Conservation (phyloP, 1,140 invertebrate genomes). For the Tetraneura akinire region DNA sequence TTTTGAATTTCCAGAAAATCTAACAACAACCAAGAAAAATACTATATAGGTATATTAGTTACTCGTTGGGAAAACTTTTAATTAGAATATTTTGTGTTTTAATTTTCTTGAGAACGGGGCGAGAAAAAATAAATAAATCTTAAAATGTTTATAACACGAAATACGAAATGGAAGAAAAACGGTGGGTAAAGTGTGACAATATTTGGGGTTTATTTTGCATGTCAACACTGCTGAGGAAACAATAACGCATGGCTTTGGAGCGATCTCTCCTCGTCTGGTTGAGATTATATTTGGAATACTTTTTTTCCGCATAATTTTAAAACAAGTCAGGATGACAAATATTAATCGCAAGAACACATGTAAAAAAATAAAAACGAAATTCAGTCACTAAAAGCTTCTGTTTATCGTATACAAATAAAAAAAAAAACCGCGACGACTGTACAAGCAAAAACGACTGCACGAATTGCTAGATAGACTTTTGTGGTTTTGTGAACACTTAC, state of each 20-base stretch:
- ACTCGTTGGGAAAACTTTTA: conserved; percentile 30
- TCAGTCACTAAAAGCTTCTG: too few species aligned
- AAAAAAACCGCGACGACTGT: too few species aligned
- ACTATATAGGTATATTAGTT: neutral
- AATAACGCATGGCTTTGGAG: neutral
- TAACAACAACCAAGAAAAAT: conserved; percentile 12
- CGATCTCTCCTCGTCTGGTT: conserved; percentile 5
- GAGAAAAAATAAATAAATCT: conserved; percentile 30
- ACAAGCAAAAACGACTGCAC: too few species aligned
- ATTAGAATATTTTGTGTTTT: conserved; percentile 39
- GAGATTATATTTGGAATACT: conserved; percentile 20
- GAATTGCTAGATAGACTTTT: too few species aligned
- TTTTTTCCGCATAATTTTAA: neutral
- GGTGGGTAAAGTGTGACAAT: conserved; percentile 30
- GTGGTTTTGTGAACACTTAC: too few species aligned
- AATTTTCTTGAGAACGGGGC: conserved; percentile 21
- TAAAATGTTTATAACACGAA: conserved; percentile 17
- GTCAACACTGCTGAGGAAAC: conserved; percentile 11
- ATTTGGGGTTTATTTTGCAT: conserved; percentile 14
- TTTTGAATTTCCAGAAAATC: neutral
- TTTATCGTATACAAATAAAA: too few species aligned
- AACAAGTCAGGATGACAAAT: neutral
- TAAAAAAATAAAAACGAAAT: too few species aligned
- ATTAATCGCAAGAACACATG: neutral
- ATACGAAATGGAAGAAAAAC: neutral